phyloP scores from a whole-genome alignment of 2,888 invertebrate species.

The Pseudeuparius sepicola region DNA sequence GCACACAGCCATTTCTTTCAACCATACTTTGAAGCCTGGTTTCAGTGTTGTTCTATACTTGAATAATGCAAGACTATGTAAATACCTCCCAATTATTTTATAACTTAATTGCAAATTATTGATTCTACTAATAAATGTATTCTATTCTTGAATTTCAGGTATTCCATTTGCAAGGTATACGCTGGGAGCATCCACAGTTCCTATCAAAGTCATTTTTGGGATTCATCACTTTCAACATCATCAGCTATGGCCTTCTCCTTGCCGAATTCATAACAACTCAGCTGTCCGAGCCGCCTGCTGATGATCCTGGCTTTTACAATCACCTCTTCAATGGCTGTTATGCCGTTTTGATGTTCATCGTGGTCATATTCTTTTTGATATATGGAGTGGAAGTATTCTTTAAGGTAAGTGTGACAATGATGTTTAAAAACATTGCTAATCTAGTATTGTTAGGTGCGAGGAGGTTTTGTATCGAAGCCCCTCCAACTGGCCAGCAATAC shows the following conservation, averaged over 20 bases:
- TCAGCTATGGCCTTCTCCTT: conserved; percentile 75
- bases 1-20: too few relatives aligned
- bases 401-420: conserved; percentile 65
- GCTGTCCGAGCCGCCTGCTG: conserved; percentile 40
- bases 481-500: conserved; percentile 30
- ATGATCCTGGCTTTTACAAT: conserved; percentile 62
- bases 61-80: too few relatives aligned
- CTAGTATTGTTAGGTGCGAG: conserved; percentile 52
- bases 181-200: conserved; percentile 82
- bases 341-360: conserved; percentile 80
- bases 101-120: too few relatives aligned
- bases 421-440: conserved; percentile 1
- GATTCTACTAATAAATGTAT: too few relatives aligned
- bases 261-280: conserved; percentile 57
- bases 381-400: conserved; percentile 93
- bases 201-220: conserved; percentile 85
- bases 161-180: conserved; percentile 78
- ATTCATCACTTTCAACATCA: conserved; percentile 80
- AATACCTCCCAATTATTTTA: too few relatives aligned
- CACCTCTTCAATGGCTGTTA: conserved; percentile 89
- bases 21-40: too few relatives aligned
- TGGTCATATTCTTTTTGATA: conserved; percentile 85
- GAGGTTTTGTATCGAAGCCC: conserved; percentile 63
- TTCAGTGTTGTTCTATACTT: too few relatives aligned
- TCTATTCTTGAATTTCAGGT: conserved; percentile 55